phyloP scores from a whole-genome alignment of 1,140 invertebrate genomes.

The Sarcophaga peregrina region DNA sequence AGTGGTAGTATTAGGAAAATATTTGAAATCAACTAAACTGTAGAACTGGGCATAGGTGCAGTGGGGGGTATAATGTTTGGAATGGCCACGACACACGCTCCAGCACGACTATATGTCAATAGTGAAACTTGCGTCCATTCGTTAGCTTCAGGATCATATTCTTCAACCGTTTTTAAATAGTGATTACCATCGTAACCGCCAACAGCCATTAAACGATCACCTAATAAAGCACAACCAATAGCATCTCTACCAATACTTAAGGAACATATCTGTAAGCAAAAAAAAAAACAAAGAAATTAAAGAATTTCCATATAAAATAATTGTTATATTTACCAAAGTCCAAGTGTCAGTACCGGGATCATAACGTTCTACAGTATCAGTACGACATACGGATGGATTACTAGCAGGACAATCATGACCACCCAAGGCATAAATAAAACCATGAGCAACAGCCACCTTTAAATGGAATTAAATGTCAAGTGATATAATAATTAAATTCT shows the following conservation, averaged over 20 bases:
- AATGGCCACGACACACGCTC: slow-evolving; percentile 85
- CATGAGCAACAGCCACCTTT: slow-evolving; percentile 80
- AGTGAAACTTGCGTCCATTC: slow-evolving; percentile 81
- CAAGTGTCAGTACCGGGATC: slow-evolving; percentile 84
- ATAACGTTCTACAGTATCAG: slow-evolving; percentile 93
- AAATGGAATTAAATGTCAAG: slow-evolving; percentile 4
- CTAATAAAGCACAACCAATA: slow-evolving; percentile 89
- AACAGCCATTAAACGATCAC: slow-evolving; percentile 88
- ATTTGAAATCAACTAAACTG: slow-evolving; percentile 61
- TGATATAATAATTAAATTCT: too few species aligned
- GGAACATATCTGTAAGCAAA: slow-evolving; percentile 71
- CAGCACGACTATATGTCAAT: slow-evolving; percentile 83
- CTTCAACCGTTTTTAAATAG: slow-evolving; percentile 90
- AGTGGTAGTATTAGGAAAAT: neutral
- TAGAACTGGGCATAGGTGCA: slow-evolving; percentile 60
- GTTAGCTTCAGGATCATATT: slow-evolving; percentile 91
- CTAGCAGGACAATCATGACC: slow-evolving; percentile 90
- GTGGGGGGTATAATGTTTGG: slow-evolving; percentile 66
- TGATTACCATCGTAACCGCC: slow-evolving; percentile 96
- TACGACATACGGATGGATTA: slow-evolving; percentile 81
- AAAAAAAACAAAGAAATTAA: neutral
- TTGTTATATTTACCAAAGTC: slow-evolving; percentile 76
- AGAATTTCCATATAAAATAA: neutral
- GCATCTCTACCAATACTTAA: slow-evolving; percentile 89
- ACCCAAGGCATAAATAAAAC: slow-evolving; percentile 86